phyloP scores from a whole-genome alignment of 2,888 invertebrate species.

The Lamellibrachia columna region DNA sequence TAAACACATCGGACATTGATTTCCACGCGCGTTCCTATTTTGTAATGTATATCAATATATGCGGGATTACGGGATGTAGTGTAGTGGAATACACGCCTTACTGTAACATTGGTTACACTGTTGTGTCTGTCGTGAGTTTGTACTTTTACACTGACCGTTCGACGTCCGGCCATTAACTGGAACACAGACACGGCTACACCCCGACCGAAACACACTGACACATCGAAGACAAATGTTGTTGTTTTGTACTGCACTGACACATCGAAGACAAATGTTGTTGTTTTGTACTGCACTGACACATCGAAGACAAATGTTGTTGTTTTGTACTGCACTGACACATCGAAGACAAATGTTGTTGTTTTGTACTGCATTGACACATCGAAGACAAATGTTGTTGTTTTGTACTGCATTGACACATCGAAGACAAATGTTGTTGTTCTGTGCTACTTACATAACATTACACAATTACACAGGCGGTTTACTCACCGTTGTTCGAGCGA shows the following conservation, averaged over 20 bases:
- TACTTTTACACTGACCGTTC: background rate
- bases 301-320: background rate
- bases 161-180: background rate
- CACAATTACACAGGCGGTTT: background rate
- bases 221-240: background rate
- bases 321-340: background rate
- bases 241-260: background rate
- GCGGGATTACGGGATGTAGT: background rate
- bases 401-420: background rate
- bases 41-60: no score
- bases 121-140: background rate
- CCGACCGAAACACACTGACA: background rate
- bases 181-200: background rate
- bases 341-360: background rate
- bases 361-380: background rate
- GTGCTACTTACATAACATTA: background rate
- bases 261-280: background rate
- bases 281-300: background rate
- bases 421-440: background rate
- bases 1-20: no score
- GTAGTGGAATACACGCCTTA: background rate
- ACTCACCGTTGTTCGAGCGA: conserved; percentile 9
- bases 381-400: background rate
- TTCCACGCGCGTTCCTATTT: no score
- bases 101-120: background rate